Conservation (phyloP, 2,113 vertebrate species). For the Lophochroa leadbeateri region DNA sequence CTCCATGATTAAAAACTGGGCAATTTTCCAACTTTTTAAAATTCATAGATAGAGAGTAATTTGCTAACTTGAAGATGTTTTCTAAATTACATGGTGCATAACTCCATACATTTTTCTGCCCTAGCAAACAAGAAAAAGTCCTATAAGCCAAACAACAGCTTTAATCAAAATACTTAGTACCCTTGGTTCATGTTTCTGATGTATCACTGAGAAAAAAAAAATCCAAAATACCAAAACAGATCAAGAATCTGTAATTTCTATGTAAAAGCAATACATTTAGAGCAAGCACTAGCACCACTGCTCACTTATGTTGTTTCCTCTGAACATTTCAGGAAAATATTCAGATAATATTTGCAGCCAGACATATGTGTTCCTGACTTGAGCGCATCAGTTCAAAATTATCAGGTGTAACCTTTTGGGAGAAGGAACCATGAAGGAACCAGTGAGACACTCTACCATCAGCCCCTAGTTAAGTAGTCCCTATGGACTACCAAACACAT, state of each 20-base stretch:
- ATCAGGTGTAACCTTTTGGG: neutral
- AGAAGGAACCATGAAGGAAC: neutral
- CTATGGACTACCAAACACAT: neutral
- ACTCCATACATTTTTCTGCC: neutral
- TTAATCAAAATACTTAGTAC: neutral
- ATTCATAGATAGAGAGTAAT: neutral
- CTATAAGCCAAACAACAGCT: neutral
- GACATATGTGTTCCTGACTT: neutral
- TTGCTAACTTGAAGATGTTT: neutral
- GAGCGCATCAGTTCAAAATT: neutral
- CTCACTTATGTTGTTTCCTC: neutral
- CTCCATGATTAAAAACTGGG: slow-evolving; percentile 1
- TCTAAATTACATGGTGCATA: neutral
- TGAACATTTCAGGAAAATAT: neutral
- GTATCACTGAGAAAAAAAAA: neutral
- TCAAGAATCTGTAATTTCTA: neutral
- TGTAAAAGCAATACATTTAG: neutral
- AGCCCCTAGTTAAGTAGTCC: neutral
- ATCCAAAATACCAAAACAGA: neutral
- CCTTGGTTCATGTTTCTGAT: neutral
- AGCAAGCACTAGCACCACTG: neutral
- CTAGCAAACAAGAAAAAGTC: neutral
- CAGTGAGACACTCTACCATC: neutral
- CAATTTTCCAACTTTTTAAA: neutral
- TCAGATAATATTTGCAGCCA: neutral